Percentiles rank a stretch among this genome's conserved stretches.
phyloP scores from a whole-genome alignment of 2,797 vertebrate genomes.

The Amblyraja radiata region DNA sequence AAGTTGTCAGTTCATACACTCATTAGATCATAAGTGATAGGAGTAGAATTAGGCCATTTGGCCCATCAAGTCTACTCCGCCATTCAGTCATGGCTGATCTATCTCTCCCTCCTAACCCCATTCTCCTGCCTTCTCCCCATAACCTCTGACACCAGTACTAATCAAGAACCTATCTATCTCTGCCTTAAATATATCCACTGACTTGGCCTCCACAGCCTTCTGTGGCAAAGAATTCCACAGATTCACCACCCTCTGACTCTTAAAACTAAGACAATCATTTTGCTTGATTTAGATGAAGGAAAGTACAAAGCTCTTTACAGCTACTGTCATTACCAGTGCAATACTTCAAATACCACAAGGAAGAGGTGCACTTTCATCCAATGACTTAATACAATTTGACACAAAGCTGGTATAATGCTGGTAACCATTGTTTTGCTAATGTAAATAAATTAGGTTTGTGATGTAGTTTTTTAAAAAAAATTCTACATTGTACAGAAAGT shows the following conservation, averaged over 20 bases:
- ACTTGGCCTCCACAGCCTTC: no score
- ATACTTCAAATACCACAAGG: conserved; percentile 20
- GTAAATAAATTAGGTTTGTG: conserved; percentile 55
- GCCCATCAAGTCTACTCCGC: no score
- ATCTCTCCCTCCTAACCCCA: no score
- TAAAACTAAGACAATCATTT: conserved; percentile 34
- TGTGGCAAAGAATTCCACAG: no score
- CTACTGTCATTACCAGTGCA: conserved; percentile 27
- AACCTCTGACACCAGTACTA: no score
- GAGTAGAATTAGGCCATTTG: no score
- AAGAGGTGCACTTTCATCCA: background rate
- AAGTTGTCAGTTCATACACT: background rate
- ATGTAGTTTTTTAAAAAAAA: conserved; percentile 47
- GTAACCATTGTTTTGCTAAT: conserved; percentile 37
- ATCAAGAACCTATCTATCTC: no score
- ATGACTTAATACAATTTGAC: conserved; percentile 15
- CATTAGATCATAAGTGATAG: background rate
- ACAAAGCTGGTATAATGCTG: conserved; percentile 3
- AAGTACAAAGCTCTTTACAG: background rate
- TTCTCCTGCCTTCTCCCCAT: no score
- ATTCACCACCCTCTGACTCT: background rate
- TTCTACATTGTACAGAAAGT: conserved; percentile 58
- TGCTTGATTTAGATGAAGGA: conserved; percentile 22
- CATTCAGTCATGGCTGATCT: no score
- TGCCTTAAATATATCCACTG: no score